Percentiles rank a stretch among this genome's conserved stretches.
phyloP scores from a whole-genome alignment of 2,888 invertebrate genomes.

The Seladonia tumulorum region DNA sequence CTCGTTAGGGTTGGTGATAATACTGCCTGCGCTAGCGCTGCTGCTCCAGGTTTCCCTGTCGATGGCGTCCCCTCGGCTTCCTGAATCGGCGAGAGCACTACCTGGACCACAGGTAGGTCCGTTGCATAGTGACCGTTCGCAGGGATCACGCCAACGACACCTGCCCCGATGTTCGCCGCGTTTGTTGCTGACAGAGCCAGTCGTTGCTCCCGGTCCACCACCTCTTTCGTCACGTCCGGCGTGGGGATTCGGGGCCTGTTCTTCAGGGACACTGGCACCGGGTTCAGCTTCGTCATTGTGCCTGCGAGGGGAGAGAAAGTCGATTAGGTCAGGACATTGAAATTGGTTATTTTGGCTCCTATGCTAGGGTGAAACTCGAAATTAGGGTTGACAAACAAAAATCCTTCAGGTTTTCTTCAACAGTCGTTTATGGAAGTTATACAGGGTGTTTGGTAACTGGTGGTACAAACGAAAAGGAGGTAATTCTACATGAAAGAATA shows the following conservation, averaged over 20 bases:
- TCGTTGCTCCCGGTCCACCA: slow-evolving; percentile 89
- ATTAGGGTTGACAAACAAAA: not conserved
- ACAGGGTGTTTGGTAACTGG: too few relatives aligned
- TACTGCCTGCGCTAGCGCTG: slow-evolving; percentile 92
- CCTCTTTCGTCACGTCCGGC: slow-evolving; percentile 94
- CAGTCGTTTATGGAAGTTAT: not conserved
- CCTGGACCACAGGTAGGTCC: slow-evolving; percentile 91
- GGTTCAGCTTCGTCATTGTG: slow-evolving; percentile 88
- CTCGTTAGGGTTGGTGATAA: slow-evolving; percentile 87
- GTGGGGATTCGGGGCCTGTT: slow-evolving; percentile 95
- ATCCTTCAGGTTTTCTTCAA: not conserved
- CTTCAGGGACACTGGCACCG: slow-evolving; percentile 88
- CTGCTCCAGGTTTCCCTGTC: slow-evolving; percentile 87
- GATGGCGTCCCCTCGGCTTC: slow-evolving; percentile 89
- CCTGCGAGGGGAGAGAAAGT: slow-evolving; percentile 83
- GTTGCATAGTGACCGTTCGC: slow-evolving; percentile 85
- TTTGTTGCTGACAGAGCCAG: slow-evolving; percentile 85
- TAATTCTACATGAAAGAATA: too few relatives aligned
- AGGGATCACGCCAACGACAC: slow-evolving; percentile 89
- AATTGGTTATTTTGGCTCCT: not conserved
- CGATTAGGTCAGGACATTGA: not conserved
- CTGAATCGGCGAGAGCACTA: slow-evolving; percentile 92
- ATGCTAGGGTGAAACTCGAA: not conserved
- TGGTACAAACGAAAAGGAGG: too few relatives aligned
- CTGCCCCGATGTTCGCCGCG: slow-evolving; percentile 85